Evolutionary conservation across 2,113 vertebrate species (phyloP), one percentile per base, ranked within the genome.

Genomic region (Apistogramma diplotaenia): DNA sequence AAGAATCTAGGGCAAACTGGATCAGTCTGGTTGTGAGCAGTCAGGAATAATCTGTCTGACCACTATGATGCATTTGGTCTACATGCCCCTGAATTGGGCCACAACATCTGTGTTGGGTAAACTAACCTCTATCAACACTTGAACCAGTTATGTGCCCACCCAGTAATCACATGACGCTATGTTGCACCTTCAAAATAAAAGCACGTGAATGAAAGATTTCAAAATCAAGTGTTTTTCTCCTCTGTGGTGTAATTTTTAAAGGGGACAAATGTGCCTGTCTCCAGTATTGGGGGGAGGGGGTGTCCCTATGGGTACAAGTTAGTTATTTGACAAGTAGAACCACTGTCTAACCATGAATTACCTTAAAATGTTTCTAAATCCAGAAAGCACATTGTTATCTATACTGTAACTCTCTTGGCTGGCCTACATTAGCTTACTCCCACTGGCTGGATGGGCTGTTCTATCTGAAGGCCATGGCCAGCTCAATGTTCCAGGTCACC

Each of bases 121-220:
- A 33, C 25, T 23, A 53, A 60, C 58, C 65, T 74, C 85, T 29
- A 58, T 72, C 54, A 29, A 75, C 35, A 54, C 6, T 57, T 74
- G 83, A 82, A 72, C 72, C 46, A 27, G 5, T 81, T 79, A 40
- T 33, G 70, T 61, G 77, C 65, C 61, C 56, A 31, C 13, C 82
- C 80, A 90, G n/a, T n/a, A n/a, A n/a, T n/a, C n/a, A n/a, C n/a
- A n/a, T n/a, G n/a, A n/a, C n/a, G n/a, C n/a, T n/a, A n/a, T n/a
- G n/a, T n/a, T n/a, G n/a, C n/a, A n/a, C n/a, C n/a, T n/a, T n/a
- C n/a, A n/a, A n/a, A n/a, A n/a, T n/a, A n/a, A n/a, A n/a, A n/a
- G n/a, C n/a, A n/a, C n/a, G n/a, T n/a, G n/a, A n/a, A n/a, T n/a
- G n/a, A n/a, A n/a, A n/a, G n/a, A n/a, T n/a, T n/a, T n/a, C n/a